These are phyloP conservation scores for Ericerus pela DNA, from an alignment of 1,140 invertebrate genomes.

Conservation along the genomic window DNA sequence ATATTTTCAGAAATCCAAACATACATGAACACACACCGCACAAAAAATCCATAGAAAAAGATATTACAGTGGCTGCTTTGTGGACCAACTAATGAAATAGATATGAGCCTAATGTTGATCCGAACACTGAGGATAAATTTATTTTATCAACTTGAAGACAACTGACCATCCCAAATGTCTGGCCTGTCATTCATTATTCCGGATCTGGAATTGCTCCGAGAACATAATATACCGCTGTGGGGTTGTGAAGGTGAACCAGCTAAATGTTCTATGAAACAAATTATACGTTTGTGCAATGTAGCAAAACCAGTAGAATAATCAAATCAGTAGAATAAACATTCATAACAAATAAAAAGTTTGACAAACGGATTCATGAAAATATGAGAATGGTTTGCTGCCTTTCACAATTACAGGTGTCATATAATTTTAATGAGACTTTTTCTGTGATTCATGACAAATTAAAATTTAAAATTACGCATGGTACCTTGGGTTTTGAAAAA, in stretches of 20 bases:
- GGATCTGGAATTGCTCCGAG: not conserved
- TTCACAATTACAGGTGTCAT: no score
- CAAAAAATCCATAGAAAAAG: conserved; percentile 3
- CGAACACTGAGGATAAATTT: not conserved
- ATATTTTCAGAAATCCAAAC: not conserved
- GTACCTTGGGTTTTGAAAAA: no score
- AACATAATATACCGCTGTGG: not conserved
- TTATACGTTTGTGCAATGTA: no score
- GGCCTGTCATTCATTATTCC: not conserved
- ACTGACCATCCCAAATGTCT: not conserved
- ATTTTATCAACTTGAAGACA: conserved; percentile 5
- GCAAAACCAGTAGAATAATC: no score
- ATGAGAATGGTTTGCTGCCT: no score
- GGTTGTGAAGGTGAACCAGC: not conserved
- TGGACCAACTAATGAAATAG: not conserved
- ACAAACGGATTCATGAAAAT: no score
- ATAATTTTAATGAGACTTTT: no score
- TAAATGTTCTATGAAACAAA: not conserved
- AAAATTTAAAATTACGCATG: no score
- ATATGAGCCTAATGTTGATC: not conserved
- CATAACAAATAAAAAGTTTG: not conserved
- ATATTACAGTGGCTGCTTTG: not conserved
- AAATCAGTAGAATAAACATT: no score
- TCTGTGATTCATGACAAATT: no score
- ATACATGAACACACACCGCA: not conserved